Evolutionary conservation across 2,888 invertebrate species (phyloP).

Genomic region (Drosophila engyochracea): DNA sequence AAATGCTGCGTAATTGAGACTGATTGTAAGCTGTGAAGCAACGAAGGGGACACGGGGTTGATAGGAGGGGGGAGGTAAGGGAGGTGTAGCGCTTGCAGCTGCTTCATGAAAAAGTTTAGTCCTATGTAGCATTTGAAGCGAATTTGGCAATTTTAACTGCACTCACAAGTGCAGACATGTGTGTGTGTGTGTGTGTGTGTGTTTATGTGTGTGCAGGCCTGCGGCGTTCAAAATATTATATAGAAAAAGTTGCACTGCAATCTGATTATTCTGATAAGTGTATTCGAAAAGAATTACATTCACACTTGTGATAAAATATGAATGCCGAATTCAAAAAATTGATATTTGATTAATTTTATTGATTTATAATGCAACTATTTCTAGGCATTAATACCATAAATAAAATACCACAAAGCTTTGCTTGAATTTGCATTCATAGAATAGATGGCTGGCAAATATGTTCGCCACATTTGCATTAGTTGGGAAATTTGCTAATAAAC

Average conservation of each 20-base stretch:
- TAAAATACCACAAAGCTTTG: not conserved
- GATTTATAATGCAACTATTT: not conserved
- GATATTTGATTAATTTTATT: not conserved
- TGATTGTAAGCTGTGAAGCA: conserved; percentile 58
- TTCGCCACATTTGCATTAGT: not conserved
- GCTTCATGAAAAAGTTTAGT: conserved; percentile 49
- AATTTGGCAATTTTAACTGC: conserved; percentile 48
- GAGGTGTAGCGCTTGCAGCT: conserved; percentile 21
- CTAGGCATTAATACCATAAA: not conserved
- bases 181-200: not conserved
- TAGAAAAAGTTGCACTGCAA: conserved; percentile 40
- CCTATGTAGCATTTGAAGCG: conserved; percentile 40
- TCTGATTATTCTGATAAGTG: conserved; percentile 15
- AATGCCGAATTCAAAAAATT: not conserved
- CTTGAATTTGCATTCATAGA: not conserved
- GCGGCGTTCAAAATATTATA: conserved; percentile 22
- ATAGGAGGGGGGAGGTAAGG: no score
- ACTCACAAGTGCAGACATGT: conserved; percentile 13
- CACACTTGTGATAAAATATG: not conserved
- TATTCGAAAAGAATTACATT: conserved; percentile 13
- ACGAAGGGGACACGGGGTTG: not conserved
- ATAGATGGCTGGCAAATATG: not conserved
- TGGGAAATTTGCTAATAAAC: not conserved
- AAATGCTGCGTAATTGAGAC: conserved; percentile 78
- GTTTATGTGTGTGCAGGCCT: conserved; percentile 17